phyloP scores from a whole-genome alignment of 2,113 vertebrate genomes.

The Sylvia atricapilla region DNA sequence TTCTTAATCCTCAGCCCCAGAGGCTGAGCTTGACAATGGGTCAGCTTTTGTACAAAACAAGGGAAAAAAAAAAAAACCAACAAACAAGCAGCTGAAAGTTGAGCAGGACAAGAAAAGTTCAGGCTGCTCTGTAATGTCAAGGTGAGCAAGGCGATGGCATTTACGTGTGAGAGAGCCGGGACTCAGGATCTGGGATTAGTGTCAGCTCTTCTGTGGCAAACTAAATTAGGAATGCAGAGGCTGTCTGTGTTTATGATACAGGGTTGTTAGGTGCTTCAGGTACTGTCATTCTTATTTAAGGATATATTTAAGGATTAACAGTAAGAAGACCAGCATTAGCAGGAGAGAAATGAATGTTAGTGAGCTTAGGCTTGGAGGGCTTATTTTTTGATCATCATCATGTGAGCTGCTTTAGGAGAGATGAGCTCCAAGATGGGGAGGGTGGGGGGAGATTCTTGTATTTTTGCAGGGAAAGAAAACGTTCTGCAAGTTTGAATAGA shows the following conservation, averaged over 20 bases:
- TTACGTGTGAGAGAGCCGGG: constrained; percentile 7
- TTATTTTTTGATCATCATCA: constrained; percentile 64
- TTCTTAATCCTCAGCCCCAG: background rate
- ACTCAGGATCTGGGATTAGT: constrained; percentile 52
- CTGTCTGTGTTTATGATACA: constrained; percentile 48
- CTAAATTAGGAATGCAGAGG: constrained; percentile 59
- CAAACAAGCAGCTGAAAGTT: background rate
- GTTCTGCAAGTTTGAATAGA: constrained; percentile 40
- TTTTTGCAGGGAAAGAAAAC: constrained; percentile 28
- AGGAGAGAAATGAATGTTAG: constrained; percentile 55
- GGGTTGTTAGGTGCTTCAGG: constrained; percentile 59
- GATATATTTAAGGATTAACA: constrained; percentile 65
- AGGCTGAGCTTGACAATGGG: background rate
- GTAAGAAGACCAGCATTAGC: constrained; percentile 62
- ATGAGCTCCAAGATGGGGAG: constrained; percentile 35
- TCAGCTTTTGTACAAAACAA: background rate
- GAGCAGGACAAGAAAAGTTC: constrained; percentile 15
- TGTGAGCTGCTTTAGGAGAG: constrained; percentile 59
- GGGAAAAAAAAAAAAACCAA: background rate
- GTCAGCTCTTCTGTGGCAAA: constrained; percentile 54
- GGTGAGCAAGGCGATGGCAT: constrained; percentile 51
- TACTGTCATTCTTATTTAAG: constrained; percentile 65
- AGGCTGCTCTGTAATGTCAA: constrained; percentile 29
- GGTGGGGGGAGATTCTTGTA: background rate
- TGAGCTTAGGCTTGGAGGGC: constrained; percentile 57